Conservation (phyloP, 2,797 vertebrate genomes). For the Babyrousa celebensis region DNA sequence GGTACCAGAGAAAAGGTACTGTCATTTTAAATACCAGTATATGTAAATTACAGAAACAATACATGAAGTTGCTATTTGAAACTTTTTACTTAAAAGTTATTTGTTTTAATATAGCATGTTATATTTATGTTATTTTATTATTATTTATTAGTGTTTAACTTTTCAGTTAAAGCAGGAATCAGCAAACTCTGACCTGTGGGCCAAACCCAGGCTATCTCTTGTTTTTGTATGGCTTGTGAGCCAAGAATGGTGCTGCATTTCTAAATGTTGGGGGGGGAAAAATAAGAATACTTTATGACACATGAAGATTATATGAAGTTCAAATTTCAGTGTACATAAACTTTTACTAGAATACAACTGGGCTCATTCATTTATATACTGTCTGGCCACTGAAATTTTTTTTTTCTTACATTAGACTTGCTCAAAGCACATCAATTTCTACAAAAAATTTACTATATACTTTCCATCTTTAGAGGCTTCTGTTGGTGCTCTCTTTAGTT, state of each 20-base stretch:
- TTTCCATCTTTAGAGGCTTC: background rate
- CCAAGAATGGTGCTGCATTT: conserved; percentile 33
- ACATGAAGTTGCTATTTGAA: background rate
- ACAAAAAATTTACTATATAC: background rate
- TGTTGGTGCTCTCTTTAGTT: background rate
- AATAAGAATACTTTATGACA: background rate
- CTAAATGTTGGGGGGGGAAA: background rate
- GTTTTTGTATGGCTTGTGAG: conserved; percentile 10
- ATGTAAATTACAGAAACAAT: conserved; percentile 17
- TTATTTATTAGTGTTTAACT: conserved; percentile 22
- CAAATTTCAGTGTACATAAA: background rate
- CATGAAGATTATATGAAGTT: conserved; percentile 29
- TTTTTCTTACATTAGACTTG: background rate
- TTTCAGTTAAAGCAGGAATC: conserved; percentile 24
- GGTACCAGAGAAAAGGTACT: conserved; percentile 96
- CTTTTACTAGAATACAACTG: background rate
- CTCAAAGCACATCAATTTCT: background rate
- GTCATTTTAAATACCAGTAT: conserved; percentile 84
- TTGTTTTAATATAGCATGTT: conserved; percentile 20
- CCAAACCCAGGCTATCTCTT: background rate
- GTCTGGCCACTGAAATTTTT: background rate
- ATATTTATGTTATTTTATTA: conserved; percentile 11
- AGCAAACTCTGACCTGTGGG: background rate
- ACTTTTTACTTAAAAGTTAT: conserved; percentile 14
- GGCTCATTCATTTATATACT: background rate